A percentile compares a stretch with the other conserved stretches of the same genome.
Conservation (phyloP, 1,140 invertebrate species). For the Physella acuta region DNA sequence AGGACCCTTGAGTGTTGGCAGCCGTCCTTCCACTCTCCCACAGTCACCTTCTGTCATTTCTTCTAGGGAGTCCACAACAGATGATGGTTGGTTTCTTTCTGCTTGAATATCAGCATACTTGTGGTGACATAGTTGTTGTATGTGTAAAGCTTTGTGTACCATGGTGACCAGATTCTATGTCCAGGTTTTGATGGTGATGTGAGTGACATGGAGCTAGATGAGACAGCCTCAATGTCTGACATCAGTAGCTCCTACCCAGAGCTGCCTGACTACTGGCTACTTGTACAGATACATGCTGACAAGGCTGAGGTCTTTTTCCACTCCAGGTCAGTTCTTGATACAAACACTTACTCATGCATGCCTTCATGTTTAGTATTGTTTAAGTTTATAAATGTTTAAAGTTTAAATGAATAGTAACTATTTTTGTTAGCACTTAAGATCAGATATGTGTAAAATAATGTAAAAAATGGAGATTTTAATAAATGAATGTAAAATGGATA, state of each 20-base stretch:
- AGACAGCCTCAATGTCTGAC: constrained; percentile 50
- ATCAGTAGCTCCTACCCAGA: constrained; percentile 55
- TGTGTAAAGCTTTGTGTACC: neutral
- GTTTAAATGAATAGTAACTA: too few relatives aligned
- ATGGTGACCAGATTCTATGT: too few relatives aligned
- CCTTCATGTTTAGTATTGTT: too few relatives aligned
- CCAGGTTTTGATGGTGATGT: constrained; percentile 68
- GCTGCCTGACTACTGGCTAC: constrained; percentile 78
- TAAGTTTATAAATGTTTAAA: too few relatives aligned
- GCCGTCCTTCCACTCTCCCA: constrained; percentile 44
- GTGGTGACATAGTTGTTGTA: neutral
- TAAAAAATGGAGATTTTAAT: too few relatives aligned
- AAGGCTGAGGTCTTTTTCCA: constrained; percentile 74
- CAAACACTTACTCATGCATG: too few relatives aligned
- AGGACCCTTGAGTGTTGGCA: constrained; percentile 38
- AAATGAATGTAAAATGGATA: too few relatives aligned
- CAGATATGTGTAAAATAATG: too few relatives aligned
- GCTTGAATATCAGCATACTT: neutral
- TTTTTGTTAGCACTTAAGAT: too few relatives aligned
- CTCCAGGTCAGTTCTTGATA: too few relatives aligned
- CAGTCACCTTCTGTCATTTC: constrained; percentile 50
- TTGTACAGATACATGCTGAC: constrained; percentile 68
- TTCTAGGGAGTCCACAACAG: constrained; percentile 47
- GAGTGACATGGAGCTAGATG: constrained; percentile 68
- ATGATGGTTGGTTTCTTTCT: constrained; percentile 42